Evolutionary conservation across 2,797 vertebrate genomes (phyloP), one percentile per base, ranked within the genome.

Genomic region (Nothura maculosa): DNA sequence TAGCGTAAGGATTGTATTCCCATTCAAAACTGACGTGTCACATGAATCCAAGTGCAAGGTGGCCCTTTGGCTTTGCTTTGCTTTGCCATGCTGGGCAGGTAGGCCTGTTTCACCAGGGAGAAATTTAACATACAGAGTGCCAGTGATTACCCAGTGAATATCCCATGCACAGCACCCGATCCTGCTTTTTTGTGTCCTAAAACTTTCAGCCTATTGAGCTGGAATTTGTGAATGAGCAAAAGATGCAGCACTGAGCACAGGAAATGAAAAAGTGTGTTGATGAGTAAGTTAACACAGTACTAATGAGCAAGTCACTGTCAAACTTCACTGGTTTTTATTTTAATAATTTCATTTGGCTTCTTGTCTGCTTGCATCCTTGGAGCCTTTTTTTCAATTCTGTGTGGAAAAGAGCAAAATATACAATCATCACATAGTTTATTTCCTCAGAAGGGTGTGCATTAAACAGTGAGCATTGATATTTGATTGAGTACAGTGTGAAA

Each of bases 271-370:
- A 9, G 32, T 34, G 57, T 1, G 1, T 22, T 89, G 81, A 43
- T 57, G 70, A 69, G 34, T 1, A 5, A 72, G 30, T 78, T 61
- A 58, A 57, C 25, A 47, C 57, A 91, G 64, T 27, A 24, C 34
- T 78, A 61, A 61, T n/a, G 70, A 66, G 94, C 25, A 27, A 91
- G 27, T 28, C 74, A 28, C 64, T 43, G 38, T 82, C 68, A 89
- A 57, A 50, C 48, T 63, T 85, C 22, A 48, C 25, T 21, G 78
- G 30, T 81, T 70, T 88, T 78, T 61, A n/a, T 79, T 55, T 76
- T 34, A 55, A 55, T 90, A 42, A 22, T 28, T 97, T 97, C 96
- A 95, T 96, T 94, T 96, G 85, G 73, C 91, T 54, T 89, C 70
- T 77, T 69, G 30, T 81, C 75, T 94, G 82, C 89, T 74, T 88